phyloP scores from a whole-genome alignment of 2,113 vertebrate genomes.

The Harpagus bidentatus region DNA sequence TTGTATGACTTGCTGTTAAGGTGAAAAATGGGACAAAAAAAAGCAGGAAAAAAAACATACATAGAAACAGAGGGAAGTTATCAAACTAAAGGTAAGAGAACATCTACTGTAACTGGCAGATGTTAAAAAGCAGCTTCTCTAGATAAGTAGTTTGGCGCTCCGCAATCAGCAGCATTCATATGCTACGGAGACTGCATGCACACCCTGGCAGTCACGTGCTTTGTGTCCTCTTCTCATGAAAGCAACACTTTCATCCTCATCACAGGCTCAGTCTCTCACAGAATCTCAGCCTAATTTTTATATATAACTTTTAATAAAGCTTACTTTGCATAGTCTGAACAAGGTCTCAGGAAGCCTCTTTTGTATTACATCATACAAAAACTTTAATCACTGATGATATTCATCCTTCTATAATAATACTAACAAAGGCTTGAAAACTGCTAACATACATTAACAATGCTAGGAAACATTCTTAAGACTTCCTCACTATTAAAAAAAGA shows the following conservation, averaged over 20 bases:
- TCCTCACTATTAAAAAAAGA: not conserved
- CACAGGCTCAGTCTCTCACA: not conserved
- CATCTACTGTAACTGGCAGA: not conserved
- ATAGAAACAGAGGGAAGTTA: not conserved
- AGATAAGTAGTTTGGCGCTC: not conserved
- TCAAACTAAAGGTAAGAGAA: not conserved
- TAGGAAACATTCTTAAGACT: not conserved
- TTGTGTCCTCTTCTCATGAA: not conserved
- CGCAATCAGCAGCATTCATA: not conserved
- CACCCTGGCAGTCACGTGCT: fast-evolving
- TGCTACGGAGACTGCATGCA: fast-evolving
- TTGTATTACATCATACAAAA: not conserved
- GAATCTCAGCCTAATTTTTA: not conserved
- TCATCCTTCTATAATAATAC: not conserved
- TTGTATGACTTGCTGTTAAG: not conserved
- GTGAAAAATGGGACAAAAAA: not conserved
- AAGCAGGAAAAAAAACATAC: not conserved
- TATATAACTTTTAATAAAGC: not conserved
- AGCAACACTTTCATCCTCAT: not conserved
- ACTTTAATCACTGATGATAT: not conserved
- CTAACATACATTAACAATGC: not conserved
- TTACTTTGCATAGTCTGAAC: not conserved
- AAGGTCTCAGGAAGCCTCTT: not conserved
- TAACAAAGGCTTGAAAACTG: not conserved
- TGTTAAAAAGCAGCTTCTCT: not conserved